phyloP scores from a whole-genome alignment of 2,113 vertebrate species.

The Salvelinus namaycush region DNA sequence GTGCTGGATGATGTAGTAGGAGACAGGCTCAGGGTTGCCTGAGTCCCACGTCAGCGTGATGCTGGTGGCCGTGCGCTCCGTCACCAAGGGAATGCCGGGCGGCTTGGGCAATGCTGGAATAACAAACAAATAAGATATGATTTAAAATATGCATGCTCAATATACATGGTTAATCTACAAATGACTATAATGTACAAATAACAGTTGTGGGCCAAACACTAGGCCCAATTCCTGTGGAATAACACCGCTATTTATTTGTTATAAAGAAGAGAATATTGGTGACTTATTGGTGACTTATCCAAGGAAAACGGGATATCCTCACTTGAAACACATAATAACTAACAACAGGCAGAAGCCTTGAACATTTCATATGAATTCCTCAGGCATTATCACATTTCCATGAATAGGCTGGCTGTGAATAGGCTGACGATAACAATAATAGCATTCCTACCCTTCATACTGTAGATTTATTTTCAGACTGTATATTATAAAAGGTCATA shows the following conservation, averaged over 20 bases:
- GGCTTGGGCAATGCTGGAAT: slow-evolving; percentile 90
- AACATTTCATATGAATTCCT: too few relatives aligned
- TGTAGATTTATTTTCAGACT: background rate
- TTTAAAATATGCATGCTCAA: slow-evolving; percentile 13
- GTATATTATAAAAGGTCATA: background rate
- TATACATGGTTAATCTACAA: background rate
- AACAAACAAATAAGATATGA: slow-evolving; percentile 40
- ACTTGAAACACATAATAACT: too few relatives aligned
- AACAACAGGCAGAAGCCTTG: too few relatives aligned
- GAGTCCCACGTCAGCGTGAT: slow-evolving; percentile 98
- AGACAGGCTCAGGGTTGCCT: slow-evolving; percentile 95
- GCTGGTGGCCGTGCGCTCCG: slow-evolving; percentile 96
- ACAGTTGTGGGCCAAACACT: too few relatives aligned
- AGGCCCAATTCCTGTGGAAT: too few relatives aligned
- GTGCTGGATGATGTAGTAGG: slow-evolving; percentile 98
- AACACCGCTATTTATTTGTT: too few relatives aligned
- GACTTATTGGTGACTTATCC: too few relatives aligned
- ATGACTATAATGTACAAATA: too few relatives aligned
- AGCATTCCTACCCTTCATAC: background rate
- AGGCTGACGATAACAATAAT: too few relatives aligned
- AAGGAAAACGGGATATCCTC: too few relatives aligned
- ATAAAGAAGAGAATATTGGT: background rate
- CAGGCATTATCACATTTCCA: too few relatives aligned
- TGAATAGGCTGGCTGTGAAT: too few relatives aligned
- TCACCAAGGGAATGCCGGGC: slow-evolving; percentile 91